These are phyloP conservation scores for Pseudoips prasinana DNA, from an alignment of 2,888 invertebrate genomes.

Conservation along the genomic window DNA sequence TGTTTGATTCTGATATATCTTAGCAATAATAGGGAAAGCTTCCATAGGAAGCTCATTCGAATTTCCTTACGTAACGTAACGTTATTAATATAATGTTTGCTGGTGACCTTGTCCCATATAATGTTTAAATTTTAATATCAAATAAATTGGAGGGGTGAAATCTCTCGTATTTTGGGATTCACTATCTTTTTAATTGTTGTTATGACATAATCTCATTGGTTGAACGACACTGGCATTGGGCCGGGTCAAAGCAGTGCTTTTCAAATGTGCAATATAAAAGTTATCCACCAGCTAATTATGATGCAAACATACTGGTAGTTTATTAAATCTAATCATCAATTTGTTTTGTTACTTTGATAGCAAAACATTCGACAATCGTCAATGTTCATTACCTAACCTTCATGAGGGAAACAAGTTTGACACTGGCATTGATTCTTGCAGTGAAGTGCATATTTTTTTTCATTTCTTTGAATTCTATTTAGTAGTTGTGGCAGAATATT, in stretches of 20 bases:
- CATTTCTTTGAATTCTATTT: too few relatives aligned
- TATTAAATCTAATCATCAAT: not conserved
- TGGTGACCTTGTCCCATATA: conserved; percentile 74
- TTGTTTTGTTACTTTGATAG: not conserved
- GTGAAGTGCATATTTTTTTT: not conserved
- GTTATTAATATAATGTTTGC: conserved; percentile 69
- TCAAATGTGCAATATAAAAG: too few relatives aligned
- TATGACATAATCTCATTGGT: conserved; percentile 12
- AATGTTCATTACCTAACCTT: conserved; percentile 45
- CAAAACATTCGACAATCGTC: conserved; percentile 20
- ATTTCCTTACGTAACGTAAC: conserved; percentile 79
- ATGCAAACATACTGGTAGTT: too few relatives aligned
- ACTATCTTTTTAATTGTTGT: accelerated
- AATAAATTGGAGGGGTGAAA: too few relatives aligned
- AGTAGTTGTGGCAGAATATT: too few relatives aligned
- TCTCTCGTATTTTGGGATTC: too few relatives aligned
- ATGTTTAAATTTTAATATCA: conserved; percentile 20
- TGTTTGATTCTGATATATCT: not conserved
- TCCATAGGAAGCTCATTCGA: not conserved
- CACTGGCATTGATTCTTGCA: conserved; percentile 49
- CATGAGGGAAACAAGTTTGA: conserved; percentile 21
- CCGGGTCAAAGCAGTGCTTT: conserved; percentile 22
- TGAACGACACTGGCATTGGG: conserved; percentile 11
- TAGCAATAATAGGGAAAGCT: not conserved
- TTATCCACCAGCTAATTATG: too few relatives aligned